Evolutionary conservation across 2,888 invertebrate genomes (phyloP), one percentile per base, ranked within the genome.

Genomic region (Cyrtodaria siliqua): DNA sequence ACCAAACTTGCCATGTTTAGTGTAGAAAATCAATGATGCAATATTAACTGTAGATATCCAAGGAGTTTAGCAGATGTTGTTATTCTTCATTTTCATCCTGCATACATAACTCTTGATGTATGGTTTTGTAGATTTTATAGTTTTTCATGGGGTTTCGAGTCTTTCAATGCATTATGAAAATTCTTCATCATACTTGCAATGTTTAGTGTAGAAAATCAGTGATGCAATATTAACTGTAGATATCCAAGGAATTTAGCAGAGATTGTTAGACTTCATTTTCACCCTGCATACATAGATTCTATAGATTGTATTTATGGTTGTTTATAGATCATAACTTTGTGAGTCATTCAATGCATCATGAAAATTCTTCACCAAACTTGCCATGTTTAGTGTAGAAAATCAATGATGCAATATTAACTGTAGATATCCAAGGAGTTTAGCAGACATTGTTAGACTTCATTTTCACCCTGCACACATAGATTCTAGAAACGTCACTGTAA

Each of bases 21-120:
- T 62, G 49, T 57, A 38, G 40, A 57, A 38, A 33, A 27, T 50
- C 61, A 50, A 50, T 50, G 44, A 56, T 64, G 56, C 24, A 40
- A 83, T 40, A 80, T n/a, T 29, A 69, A 80, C 2, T 70, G 60
- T 50, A 71, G 63, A 72, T 61, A 68, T 80, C 77, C 76, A 82
- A 82, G 77, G 74, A 68, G 60, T 40, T 33, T 14, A 47, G 20
- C 47, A 18, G 26, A n/a, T 24, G 18, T 42, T 12, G 29, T 42
- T 18, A 20, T 18, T 38, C 24, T 44, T 61, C 42, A 49, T 40
- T 53, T 53, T 56, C 38, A 29, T 23, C 20, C 42, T 59, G 38
- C 59, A 38, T 23, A 59, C 42, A 59, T 57, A 14, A 12, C 6
- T 33, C 33, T 33, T 33, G 33, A 33, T 33, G 4, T 33, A 33